Percentiles rank a stretch among this genome's conserved stretches.
Evolutionary conservation across 2,113 vertebrate genomes (phyloP).

Genomic region (Mandrillus leucophaeus): DNA sequence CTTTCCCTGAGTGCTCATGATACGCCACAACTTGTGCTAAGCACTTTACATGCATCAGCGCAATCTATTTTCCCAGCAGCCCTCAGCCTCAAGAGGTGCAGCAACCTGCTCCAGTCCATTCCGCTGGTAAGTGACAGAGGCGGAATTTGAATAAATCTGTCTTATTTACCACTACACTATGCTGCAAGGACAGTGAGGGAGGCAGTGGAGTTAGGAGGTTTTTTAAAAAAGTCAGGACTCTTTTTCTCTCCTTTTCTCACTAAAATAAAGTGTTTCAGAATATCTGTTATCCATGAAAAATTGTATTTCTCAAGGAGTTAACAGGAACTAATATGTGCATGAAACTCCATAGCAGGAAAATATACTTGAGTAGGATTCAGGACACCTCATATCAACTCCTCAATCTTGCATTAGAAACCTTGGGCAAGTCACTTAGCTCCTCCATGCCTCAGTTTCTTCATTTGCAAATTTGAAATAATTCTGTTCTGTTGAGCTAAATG

Average conservation of each 20-base stretch:
- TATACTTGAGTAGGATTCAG: neutral
- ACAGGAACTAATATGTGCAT: neutral
- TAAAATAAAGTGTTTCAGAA: neutral
- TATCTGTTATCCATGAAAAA: neutral
- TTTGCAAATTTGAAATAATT: neutral
- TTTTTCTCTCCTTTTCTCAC: neutral
- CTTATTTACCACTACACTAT: neutral
- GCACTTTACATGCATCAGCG: neutral
- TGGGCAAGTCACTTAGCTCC: neutral
- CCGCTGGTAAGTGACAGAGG: neutral
- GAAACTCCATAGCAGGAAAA: neutral
- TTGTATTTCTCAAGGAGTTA: neutral
- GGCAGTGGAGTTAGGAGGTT: neutral
- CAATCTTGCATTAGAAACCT: neutral
- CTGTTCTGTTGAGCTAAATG: neutral
- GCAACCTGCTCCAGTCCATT: neutral
- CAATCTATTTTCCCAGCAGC: neutral
- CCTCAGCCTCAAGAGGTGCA: neutral
- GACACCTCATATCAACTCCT: neutral
- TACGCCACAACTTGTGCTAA: neutral
- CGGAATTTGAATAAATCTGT: neutral
- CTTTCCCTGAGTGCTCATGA: neutral
- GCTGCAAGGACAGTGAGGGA: neutral
- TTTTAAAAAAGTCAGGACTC: neutral
- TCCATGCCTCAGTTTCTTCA: neutral